Base-by-base conservation (phyloP, 1,140 invertebrate genomes). In the Gryllus bimaculatus region DNA sequence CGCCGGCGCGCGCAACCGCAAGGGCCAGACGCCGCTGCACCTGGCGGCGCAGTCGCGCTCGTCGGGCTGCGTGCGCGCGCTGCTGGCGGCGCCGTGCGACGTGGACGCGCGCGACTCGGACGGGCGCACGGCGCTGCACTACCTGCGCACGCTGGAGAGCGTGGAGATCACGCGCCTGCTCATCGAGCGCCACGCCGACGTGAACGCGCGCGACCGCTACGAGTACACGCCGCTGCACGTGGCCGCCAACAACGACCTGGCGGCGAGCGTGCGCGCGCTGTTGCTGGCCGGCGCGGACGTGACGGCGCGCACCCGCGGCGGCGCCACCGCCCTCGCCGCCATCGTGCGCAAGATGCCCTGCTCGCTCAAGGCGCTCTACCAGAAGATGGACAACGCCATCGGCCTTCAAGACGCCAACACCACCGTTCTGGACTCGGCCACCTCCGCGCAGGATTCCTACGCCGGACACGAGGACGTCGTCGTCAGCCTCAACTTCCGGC, bases 211-310 rank as follows among this genome's bases (percentile, higher is more conserved):
- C 82, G 95, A 97, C 82, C 92, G 93, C 80, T 96, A 95, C 82
- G 95, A 95, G 0, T 96, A 96, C 84, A 95, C 95, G 0, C 93
- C 95, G 0, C 86, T 97, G 18, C 96, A 97, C 84, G 89, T 97
- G 74, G 95, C 95, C 8, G 94, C 95, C 8, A 84, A 95, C 0
- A 94, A 95, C 83, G 93, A 94, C 48, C 85, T 94, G 18, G 93
- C 93, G 0, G 91, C 92, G 81, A 94, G 93, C 82, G 94, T 95
- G 0, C 92, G 95, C 83, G 89, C 93, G 73, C 85, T 97, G 47
- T 92, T 96, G 39, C 92, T 92, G 83, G 89, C 93, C 83, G 94
- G 94, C 5, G 94, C 95, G 75, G 93, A 96, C 86, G 90, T 96
- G 0, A 95, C 92, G 8, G 92, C 93, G 0, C 91, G 91, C 82